A percentile compares a stretch with the other conserved stretches of the same genome.
phyloP scores from a whole-genome alignment of 1,140 invertebrate species.

The Zaprionus africanus region DNA sequence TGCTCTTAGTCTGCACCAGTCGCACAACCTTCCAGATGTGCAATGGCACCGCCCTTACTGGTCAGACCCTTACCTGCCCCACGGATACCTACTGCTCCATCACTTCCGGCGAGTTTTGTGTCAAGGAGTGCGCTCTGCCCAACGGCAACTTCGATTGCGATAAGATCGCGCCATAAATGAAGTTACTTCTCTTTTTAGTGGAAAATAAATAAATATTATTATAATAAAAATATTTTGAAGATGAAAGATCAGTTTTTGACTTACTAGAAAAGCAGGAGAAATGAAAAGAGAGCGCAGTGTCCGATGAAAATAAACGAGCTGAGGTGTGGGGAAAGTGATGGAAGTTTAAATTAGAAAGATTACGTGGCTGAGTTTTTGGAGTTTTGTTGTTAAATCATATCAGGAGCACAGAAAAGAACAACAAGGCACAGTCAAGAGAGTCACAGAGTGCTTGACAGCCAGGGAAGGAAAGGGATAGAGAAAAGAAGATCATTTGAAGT shows the following conservation, averaged over 20 bases:
- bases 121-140: conserved; percentile 45
- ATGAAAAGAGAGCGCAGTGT: neutral
- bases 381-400: neutral
- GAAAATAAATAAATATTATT: neutral
- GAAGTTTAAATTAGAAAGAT: no score
- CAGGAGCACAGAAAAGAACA: neutral
- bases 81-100: conserved; percentile 52
- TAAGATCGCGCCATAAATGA: conserved; percentile 5
- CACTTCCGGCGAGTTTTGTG: conserved; percentile 55
- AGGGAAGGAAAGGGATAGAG: neutral
- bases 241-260: neutral
- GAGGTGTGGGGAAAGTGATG: no score
- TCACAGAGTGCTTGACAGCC: no score
- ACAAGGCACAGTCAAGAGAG: neutral
- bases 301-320: no score
- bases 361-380: neutral
- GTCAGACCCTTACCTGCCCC: conserved; percentile 47
- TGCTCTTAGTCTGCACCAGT: conserved; percentile 70
- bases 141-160: conserved; percentile 46
- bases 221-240: neutral
- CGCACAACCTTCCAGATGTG: conserved; percentile 69
- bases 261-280: neutral
- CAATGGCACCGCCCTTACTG: conserved; percentile 24
- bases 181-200: neutral
- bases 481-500: no score